These are phyloP conservation scores for Gambusia holbrooki DNA, from an alignment of 2,113 vertebrate species.

Conservation along the genomic window DNA sequence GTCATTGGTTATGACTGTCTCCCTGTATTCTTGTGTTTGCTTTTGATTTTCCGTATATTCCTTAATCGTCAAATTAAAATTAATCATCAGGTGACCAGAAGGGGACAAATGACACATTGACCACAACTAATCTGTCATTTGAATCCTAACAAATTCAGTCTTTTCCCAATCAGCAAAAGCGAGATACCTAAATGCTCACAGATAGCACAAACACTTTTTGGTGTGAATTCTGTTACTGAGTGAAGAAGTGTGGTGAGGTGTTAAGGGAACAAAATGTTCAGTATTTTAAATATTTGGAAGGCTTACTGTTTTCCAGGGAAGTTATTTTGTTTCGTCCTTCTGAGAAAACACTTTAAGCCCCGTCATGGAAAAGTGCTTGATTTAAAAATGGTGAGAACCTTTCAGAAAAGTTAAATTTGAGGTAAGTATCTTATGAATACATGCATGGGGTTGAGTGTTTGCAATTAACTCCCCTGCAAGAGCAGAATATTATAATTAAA, in stretches of 20 bases:
- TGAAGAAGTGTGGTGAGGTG: neutral
- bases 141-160: neutral
- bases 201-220: neutral
- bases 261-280: neutral
- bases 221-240: neutral
- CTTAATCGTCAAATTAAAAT: neutral
- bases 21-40: conserved; percentile 13
- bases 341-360: neutral
- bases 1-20: conserved; percentile 46
- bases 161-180: neutral
- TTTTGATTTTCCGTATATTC: neutral
- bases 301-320: neutral
- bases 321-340: neutral
- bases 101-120: neutral
- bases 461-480: conserved; percentile 16
- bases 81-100: neutral
- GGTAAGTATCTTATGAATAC: neutral
- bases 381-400: neutral
- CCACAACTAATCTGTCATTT: neutral
- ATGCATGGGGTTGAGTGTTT: neutral
- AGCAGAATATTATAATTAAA: conserved; percentile 16
- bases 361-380: neutral
- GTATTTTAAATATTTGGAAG: neutral
- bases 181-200: neutral
- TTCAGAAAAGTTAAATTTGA: neutral